Conservation (phyloP, 2,113 vertebrate genomes). For the Serinus canaria region DNA sequence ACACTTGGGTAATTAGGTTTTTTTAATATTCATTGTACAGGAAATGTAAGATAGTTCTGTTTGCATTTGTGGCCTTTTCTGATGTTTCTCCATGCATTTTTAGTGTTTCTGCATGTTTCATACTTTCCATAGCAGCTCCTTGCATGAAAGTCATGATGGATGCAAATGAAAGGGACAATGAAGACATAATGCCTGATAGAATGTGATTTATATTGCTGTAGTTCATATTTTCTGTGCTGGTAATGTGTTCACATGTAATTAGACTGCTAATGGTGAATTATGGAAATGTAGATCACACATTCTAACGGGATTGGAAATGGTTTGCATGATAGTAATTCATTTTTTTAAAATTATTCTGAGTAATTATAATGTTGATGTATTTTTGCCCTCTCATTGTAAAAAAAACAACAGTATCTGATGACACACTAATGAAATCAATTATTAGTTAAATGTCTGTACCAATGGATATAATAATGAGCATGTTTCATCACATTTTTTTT, state of each 20-base stretch:
- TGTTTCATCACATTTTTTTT: neutral
- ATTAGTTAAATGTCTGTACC: neutral
- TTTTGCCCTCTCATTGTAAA: neutral
- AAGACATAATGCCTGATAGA: neutral
- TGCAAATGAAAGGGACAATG: neutral
- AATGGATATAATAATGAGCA: neutral
- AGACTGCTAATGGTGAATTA: neutral
- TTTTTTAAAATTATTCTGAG: neutral
- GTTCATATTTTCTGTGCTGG: neutral
- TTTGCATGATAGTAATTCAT: neutral
- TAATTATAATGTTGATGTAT: neutral
- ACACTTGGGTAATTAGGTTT: neutral
- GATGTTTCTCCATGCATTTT: neutral
- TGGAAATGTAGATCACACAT: neutral
- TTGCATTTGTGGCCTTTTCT: neutral
- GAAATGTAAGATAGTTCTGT: neutral
- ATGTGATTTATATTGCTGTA: neutral
- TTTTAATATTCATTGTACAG: neutral
- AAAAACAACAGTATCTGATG: accelerated
- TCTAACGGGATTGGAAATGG: neutral
- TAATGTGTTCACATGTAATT: neutral
- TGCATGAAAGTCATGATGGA: neutral
- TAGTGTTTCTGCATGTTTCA: neutral
- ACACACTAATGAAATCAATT: neutral
- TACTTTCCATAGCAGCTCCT: neutral